phyloP scores from a whole-genome alignment of 2,797 vertebrate genomes.

The Saxicola maurus region DNA sequence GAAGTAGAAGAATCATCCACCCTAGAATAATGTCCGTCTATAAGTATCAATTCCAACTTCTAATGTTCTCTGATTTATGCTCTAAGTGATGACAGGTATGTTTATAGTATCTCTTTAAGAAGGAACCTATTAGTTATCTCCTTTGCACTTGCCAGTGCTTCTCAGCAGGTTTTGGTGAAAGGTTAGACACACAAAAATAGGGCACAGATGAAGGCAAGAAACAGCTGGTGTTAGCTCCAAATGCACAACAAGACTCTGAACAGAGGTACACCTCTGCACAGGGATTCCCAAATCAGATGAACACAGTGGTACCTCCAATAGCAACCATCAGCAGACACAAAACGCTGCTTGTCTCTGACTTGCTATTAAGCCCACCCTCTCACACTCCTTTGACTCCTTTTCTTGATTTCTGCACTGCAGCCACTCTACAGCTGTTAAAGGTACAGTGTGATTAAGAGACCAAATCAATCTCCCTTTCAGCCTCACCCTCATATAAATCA shows the following conservation, averaged over 20 bases:
- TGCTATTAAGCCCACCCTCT: not conserved
- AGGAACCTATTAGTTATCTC: not conserved
- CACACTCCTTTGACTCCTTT: not conserved
- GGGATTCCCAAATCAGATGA: not conserved
- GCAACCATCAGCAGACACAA: not conserved
- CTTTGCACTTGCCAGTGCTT: not conserved
- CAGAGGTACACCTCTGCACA: not conserved
- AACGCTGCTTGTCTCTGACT: not conserved
- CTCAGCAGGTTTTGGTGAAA: not conserved
- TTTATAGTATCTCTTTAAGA: not conserved
- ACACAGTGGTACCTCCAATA: accelerated
- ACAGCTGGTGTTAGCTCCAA: not conserved
- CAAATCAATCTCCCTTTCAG: not conserved
- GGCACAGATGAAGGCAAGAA: not conserved
- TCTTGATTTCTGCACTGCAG: not conserved
- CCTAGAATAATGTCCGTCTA: not conserved
- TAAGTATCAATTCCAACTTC: not conserved
- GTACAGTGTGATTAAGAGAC: not conserved
- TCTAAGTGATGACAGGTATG: not conserved
- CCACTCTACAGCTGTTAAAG: not conserved
- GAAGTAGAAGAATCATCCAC: not conserved
- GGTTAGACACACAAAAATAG: not conserved
- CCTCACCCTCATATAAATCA: not conserved
- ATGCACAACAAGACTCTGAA: not conserved
- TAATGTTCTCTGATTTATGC: not conserved